phyloP scores from a whole-genome alignment of 2,888 invertebrate species.

The Leptinotarsa haldemani region DNA sequence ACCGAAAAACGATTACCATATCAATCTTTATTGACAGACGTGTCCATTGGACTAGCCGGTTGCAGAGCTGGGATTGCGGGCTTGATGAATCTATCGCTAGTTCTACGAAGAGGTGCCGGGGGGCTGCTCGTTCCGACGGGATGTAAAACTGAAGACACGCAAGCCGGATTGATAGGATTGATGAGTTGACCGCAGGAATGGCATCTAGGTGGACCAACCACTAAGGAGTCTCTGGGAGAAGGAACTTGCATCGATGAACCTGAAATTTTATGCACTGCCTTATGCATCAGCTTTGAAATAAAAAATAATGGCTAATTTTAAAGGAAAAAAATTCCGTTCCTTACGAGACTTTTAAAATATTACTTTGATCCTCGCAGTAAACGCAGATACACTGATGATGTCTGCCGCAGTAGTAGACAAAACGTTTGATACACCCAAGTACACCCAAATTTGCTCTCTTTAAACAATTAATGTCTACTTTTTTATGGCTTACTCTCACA shows the following conservation, averaged over 20 bases:
- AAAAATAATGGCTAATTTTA: no score
- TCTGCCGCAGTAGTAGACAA: no score
- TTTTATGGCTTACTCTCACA: no score
- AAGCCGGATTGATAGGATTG: constrained; percentile 65
- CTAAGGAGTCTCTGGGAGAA: constrained; percentile 63
- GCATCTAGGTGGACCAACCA: constrained; percentile 72
- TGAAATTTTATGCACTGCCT: constrained; percentile 34
- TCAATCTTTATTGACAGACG: constrained; percentile 68
- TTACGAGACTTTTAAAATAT: no score
- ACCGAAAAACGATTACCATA: constrained; percentile 29
- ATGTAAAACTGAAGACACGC: constrained; percentile 65
- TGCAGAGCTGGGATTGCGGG: constrained; percentile 78
- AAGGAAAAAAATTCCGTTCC: no score
- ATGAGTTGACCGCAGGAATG: constrained; percentile 77
- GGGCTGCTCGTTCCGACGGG: constrained; percentile 63
- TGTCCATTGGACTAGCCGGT: constrained; percentile 81
- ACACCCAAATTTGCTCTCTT: no score
- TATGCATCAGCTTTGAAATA: no score
- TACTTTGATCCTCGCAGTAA: no score
- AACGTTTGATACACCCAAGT: no score
- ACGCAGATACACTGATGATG: no score
- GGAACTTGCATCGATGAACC: constrained; percentile 62
- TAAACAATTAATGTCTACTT: no score
- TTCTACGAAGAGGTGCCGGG: constrained; percentile 72
- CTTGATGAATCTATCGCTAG: constrained; percentile 87